phyloP scores from a whole-genome alignment of 2,113 vertebrate species.

The Ceratotherium simum region DNA sequence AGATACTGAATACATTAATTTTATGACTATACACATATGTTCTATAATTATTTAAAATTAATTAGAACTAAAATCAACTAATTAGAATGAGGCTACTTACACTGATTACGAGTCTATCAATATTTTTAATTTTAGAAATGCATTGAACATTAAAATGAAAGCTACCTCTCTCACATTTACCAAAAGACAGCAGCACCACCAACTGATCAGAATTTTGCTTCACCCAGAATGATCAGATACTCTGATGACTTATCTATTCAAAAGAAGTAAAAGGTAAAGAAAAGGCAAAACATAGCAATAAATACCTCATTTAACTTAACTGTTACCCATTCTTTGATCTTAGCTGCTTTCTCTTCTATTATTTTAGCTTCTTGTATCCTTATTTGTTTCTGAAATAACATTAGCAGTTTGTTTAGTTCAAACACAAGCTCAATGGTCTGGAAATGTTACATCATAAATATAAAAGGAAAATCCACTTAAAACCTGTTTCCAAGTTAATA shows the following conservation, averaged over 20 bases:
- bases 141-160: not conserved
- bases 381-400: constrained; percentile 93
- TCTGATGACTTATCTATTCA: not conserved
- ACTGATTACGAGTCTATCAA: not conserved
- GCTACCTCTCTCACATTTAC: not conserved
- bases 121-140: constrained; percentile 46
- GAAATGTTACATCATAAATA: constrained; percentile 33
- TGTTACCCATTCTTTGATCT: constrained; percentile 99
- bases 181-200: constrained; percentile 36
- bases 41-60: constrained; percentile 57
- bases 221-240: not conserved
- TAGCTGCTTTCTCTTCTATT: constrained; percentile 98
- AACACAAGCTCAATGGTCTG: constrained; percentile 23
- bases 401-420: constrained; percentile 62
- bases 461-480: constrained; percentile 47
- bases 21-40: not conserved
- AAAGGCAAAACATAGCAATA: constrained; percentile 27
- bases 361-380: constrained; percentile 96
- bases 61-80: constrained; percentile 50
- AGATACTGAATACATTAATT: constrained; percentile 44
- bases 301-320: constrained; percentile 96
- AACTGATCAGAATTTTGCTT: constrained; percentile 53
- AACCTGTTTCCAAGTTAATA: constrained; percentile 35
- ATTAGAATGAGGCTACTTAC: not conserved
- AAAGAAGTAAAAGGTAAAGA: constrained; percentile 53